These are phyloP conservation scores for Acipenser transmontanus DNA, from an alignment of 2,797 vertebrate species.

Conservation along the genomic window DNA sequence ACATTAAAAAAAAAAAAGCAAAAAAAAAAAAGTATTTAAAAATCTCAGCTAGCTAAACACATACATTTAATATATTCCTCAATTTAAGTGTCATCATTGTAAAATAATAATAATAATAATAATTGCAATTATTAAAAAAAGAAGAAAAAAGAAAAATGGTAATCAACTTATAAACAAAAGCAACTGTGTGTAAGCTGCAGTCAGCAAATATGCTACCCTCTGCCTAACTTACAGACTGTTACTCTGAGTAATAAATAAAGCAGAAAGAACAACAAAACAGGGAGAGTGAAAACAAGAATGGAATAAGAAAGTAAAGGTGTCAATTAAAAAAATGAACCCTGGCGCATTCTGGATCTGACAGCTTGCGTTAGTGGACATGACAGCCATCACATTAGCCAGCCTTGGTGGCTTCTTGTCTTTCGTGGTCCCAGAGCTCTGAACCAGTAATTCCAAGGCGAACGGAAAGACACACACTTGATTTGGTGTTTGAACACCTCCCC, in stretches of 20 bases:
- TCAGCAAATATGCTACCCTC: background rate
- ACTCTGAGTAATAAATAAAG: slow-evolving; percentile 21
- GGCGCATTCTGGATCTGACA: slow-evolving; percentile 61
- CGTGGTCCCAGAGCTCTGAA: slow-evolving; percentile 37
- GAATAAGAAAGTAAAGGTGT: slow-evolving; percentile 70
- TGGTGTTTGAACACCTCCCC: slow-evolving; percentile 51
- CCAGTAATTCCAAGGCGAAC: slow-evolving; percentile 33
- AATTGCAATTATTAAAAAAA: background rate
- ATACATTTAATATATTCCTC: too few species aligned
- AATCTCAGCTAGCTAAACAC: too few species aligned
- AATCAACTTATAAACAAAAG: background rate
- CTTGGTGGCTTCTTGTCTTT: slow-evolving; percentile 62
- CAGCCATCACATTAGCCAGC: slow-evolving; percentile 69
- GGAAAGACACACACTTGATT: slow-evolving; percentile 37
- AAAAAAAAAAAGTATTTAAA: too few species aligned
- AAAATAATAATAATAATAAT: background rate
- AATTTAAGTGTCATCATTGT: background rate
- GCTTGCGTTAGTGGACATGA: slow-evolving; percentile 80
- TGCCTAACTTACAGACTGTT: background rate
- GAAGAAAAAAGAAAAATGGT: too few species aligned
- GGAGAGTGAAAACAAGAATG: slow-evolving; percentile 38
- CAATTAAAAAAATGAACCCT: slow-evolving; percentile 81
- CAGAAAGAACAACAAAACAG: slow-evolving; percentile 18
- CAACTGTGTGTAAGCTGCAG: background rate
- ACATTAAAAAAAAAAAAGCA: too few species aligned